A percentile compares a stretch with the other conserved stretches of the same genome.
Evolutionary conservation across 2,888 invertebrate species (phyloP).

Genomic region (Oligia strigilis): DNA sequence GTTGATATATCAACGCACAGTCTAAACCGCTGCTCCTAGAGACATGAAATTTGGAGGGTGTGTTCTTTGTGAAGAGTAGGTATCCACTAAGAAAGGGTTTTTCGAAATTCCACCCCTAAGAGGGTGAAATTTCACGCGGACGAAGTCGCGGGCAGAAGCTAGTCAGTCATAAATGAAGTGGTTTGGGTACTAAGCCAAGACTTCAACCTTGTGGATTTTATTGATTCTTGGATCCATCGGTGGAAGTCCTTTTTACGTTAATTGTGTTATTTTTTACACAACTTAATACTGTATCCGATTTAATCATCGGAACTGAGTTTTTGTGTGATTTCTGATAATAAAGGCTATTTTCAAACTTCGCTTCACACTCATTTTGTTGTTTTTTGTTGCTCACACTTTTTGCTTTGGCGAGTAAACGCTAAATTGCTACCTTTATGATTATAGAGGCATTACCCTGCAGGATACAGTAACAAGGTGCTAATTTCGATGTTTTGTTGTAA

Average conservation of each 20-base stretch:
- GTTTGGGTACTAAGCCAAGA: background rate
- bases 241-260: background rate
- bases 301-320: slow-evolving; percentile 15
- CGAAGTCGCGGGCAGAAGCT: too few species aligned
- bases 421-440: slow-evolving; percentile 80
- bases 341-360: slow-evolving; percentile 36
- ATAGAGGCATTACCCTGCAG: slow-evolving; percentile 67
- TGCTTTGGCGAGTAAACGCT: slow-evolving; percentile 71
- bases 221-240: background rate
- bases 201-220: background rate
- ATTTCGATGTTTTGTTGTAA: slow-evolving; percentile 69
- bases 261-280: background rate
- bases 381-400: slow-evolving; percentile 67
- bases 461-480: slow-evolving; percentile 80
- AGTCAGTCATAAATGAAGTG: background rate
- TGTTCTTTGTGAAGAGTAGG: too few species aligned
- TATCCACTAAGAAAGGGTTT: too few species aligned
- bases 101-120: too few species aligned
- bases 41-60: too few species aligned
- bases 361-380: slow-evolving; percentile 46
- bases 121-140: too few species aligned
- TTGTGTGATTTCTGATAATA: slow-evolving; percentile 27
- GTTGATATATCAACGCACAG: too few species aligned
- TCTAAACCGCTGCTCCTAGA: too few species aligned
- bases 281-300: slow-evolving; percentile 9